Percentiles rank a stretch among this genome's conserved stretches.
These are phyloP conservation scores for Vespertilio murinus DNA, from an alignment of 2,797 vertebrate species.

Conservation along the genomic window DNA sequence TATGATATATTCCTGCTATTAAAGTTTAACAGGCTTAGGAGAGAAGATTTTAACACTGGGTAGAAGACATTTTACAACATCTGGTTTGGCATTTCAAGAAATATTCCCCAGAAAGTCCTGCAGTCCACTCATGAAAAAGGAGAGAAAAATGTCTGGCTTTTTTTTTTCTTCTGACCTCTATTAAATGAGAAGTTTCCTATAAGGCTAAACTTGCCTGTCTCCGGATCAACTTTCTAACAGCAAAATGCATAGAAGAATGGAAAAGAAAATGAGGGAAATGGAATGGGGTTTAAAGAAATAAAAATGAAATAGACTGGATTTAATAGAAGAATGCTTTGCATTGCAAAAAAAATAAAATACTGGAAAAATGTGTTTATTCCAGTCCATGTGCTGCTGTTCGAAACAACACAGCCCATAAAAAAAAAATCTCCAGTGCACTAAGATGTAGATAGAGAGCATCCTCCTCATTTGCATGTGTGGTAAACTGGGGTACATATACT, in stretches of 20 bases:
- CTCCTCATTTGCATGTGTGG: neutral
- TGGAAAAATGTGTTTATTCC: neutral
- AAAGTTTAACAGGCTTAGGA: slow-evolving; percentile 78
- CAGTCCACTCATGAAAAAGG: slow-evolving; percentile 57
- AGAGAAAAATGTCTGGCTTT: slow-evolving; percentile 35
- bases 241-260: neutral
- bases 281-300: neutral
- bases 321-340: neutral
- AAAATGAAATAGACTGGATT: slow-evolving; percentile 9
- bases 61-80: slow-evolving; percentile 79
- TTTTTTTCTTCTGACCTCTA: slow-evolving; percentile 26
- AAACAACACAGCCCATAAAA: neutral
- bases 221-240: neutral
- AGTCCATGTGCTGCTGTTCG: neutral
- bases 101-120: slow-evolving; percentile 75
- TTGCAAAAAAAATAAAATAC: neutral
- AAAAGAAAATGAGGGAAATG: neutral
- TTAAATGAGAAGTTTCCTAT: slow-evolving; percentile 59
- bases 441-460: accelerated
- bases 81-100: slow-evolving; percentile 80
- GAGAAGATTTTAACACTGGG: slow-evolving; percentile 69
- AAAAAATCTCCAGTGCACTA: neutral
- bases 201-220: neutral
- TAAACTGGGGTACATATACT: neutral
- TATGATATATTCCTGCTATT: slow-evolving; percentile 80